A percentile compares a stretch with the other conserved stretches of the same genome.
Conservation (phyloP, 1,140 invertebrate species). For the Drosophila lini region DNA sequence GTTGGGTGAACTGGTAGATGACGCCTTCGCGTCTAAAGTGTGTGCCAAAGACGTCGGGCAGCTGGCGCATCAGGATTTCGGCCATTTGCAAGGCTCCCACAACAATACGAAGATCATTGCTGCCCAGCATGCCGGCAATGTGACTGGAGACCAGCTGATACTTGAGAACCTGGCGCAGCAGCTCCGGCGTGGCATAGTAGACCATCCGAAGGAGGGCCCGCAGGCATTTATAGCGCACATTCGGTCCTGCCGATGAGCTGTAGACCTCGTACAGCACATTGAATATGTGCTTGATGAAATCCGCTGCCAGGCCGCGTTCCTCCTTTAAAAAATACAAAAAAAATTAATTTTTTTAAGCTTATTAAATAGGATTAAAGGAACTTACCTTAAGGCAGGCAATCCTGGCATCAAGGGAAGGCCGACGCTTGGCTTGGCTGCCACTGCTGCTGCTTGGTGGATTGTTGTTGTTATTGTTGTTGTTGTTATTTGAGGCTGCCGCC, state of each 20-base stretch:
- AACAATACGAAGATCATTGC: slow-evolving; percentile 96
- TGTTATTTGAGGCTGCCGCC: slow-evolving; percentile 39
- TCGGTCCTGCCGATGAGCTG: slow-evolving; percentile 98
- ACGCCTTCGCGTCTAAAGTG: slow-evolving; percentile 98
- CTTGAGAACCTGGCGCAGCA: slow-evolving; percentile 94
- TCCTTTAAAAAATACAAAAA: slow-evolving; percentile 49
- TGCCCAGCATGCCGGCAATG: slow-evolving; percentile 98
- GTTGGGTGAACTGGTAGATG: slow-evolving; percentile 94
- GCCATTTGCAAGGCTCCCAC: slow-evolving; percentile 98
- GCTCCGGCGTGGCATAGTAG: slow-evolving; percentile 94
- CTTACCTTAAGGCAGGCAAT: slow-evolving; percentile 86
- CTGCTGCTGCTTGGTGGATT: slow-evolving; percentile 25
- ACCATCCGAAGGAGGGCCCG: slow-evolving; percentile 98
- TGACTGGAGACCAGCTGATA: slow-evolving; percentile 98
- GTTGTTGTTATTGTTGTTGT: slow-evolving; percentile 49
- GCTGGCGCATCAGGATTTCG: slow-evolving; percentile 97
- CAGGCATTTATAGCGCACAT: slow-evolving; percentile 97
- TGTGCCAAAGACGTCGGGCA: slow-evolving; percentile 96
- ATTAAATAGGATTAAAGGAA: background rate
- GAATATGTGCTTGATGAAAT: slow-evolving; percentile 95
- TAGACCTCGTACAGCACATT: slow-evolving; percentile 98
- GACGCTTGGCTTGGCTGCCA: slow-evolving; percentile 52
- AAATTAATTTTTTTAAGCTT: too few relatives aligned
- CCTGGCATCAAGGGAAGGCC: slow-evolving; percentile 86
- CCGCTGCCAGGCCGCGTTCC: slow-evolving; percentile 89